Conservation (phyloP, 2,797 vertebrate genomes). For the Bradypodion ventrale region DNA sequence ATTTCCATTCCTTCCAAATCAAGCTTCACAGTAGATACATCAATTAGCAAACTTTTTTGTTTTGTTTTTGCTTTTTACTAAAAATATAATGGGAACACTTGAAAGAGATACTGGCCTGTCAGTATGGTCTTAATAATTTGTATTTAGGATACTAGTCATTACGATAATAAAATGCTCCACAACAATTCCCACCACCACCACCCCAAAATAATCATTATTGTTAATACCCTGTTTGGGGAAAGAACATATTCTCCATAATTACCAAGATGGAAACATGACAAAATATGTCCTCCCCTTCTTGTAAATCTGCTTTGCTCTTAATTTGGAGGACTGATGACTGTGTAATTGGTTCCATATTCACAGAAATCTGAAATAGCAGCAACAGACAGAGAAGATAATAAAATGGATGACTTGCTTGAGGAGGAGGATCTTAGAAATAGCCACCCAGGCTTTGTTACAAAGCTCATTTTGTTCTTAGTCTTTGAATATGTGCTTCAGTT, state of each 20-base stretch:
- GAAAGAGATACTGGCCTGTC: background rate
- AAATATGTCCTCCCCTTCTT: background rate
- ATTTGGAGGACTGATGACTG: background rate
- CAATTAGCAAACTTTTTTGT: background rate
- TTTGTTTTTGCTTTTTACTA: background rate
- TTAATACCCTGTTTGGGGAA: background rate
- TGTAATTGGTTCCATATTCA: slow-evolving; percentile 6
- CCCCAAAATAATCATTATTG: background rate
- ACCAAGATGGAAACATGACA: background rate
- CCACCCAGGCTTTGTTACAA: slow-evolving; percentile 77
- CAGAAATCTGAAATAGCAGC: slow-evolving; percentile 30
- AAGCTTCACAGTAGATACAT: background rate
- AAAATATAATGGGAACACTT: background rate
- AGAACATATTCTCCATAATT: background rate
- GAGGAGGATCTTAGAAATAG: slow-evolving; percentile 69
- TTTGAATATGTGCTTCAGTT: too few relatives aligned
- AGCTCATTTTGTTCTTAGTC: slow-evolving; percentile 74
- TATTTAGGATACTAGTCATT: background rate
- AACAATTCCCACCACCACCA: background rate
- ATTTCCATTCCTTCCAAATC: background rate
- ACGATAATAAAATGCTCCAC: background rate
- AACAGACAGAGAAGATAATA: slow-evolving; percentile 70
- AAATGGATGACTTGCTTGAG: slow-evolving; percentile 65
- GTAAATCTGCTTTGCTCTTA: background rate
- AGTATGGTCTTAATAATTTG: background rate